A percentile compares a stretch with the other conserved stretches of the same genome.
These are phyloP conservation scores for Lindbergichthys nudifrons DNA, from an alignment of 2,797 vertebrate genomes.

Conservation along the genomic window DNA sequence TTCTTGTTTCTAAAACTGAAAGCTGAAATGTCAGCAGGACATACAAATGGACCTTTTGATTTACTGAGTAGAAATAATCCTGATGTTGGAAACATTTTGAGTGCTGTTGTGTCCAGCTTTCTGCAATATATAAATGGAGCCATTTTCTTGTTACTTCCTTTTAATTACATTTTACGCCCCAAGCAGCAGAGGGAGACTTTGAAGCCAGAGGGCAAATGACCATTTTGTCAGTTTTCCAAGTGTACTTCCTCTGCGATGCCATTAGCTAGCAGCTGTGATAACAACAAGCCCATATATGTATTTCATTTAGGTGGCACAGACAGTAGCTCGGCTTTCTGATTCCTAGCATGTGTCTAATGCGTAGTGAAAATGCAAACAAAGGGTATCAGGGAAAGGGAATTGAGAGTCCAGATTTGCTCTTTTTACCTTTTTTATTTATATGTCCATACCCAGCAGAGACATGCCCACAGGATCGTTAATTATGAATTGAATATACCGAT, in stretches of 20 bases:
- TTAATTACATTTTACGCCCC: slow-evolving; percentile 6
- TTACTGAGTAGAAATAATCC: slow-evolving; percentile 19
- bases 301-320: slow-evolving; percentile 16
- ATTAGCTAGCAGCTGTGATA: slow-evolving; percentile 41
- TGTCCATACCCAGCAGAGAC: neutral
- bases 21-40: slow-evolving; percentile 17
- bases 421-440: slow-evolving; percentile 16
- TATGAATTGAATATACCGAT: slow-evolving; percentile 55
- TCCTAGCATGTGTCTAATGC: slow-evolving; percentile 17
- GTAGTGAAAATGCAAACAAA: slow-evolving; percentile 6
- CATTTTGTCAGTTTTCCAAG: slow-evolving; percentile 40
- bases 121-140: slow-evolving; percentile 29
- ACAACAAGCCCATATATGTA: slow-evolving; percentile 18
- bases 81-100: slow-evolving; percentile 12
- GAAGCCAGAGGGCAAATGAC: slow-evolving; percentile 34
- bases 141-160: slow-evolving; percentile 8
- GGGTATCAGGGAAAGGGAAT: neutral
- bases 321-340: slow-evolving; percentile 25
- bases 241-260: slow-evolving; percentile 25
- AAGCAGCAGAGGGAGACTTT: slow-evolving; percentile 27
- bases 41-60: slow-evolving; percentile 33
- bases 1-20: slow-evolving; percentile 22
- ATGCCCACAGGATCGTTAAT: slow-evolving; percentile 52
- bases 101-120: slow-evolving; percentile 33
- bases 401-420: slow-evolving; percentile 11